Evolutionary conservation across 2,797 vertebrate genomes (phyloP).

Genomic region (Chelonia mydas): DNA sequence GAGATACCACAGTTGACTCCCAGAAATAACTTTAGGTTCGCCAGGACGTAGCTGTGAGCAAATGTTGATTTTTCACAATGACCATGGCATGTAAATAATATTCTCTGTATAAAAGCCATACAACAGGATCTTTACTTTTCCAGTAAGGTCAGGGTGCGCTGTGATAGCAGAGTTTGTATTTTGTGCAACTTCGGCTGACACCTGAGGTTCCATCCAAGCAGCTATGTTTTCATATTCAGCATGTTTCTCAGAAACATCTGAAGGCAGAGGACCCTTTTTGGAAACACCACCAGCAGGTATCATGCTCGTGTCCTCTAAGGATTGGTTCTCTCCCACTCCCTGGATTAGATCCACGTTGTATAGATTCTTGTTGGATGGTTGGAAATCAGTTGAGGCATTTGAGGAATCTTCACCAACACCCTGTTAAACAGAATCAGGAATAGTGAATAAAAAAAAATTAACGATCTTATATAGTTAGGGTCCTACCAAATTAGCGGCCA

Average conservation of each 20-base stretch:
- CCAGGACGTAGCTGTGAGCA: fast-evolving
- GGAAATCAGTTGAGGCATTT: conserved; percentile 67
- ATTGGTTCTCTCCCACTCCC: conserved; percentile 35
- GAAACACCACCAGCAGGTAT: conserved; percentile 45
- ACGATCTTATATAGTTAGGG: neutral
- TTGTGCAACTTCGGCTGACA: conserved; percentile 26
- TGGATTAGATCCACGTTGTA: conserved; percentile 70
- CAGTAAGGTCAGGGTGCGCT: conserved; percentile 15
- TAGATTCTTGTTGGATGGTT: conserved; percentile 69
- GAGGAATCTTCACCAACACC: conserved; percentile 79
- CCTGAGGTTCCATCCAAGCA: conserved; percentile 58
- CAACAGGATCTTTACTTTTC: conserved; percentile 60
- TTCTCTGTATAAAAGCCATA: neutral
- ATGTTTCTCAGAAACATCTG: conserved; percentile 40
- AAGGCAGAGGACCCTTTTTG: conserved; percentile 40
- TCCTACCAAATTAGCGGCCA: too few species aligned
- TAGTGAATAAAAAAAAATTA: neutral
- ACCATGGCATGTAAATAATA: neutral
- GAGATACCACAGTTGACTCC: neutral
- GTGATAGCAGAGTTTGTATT: conserved; percentile 35
- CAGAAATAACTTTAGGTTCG: neutral
- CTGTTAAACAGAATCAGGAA: conserved; percentile 76
- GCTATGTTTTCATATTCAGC: conserved; percentile 61
- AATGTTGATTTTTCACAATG: fast-evolving
- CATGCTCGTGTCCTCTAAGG: neutral